These are phyloP conservation scores for Labeo rohita DNA, from an alignment of 2,113 vertebrate species.

Conservation along the genomic window DNA sequence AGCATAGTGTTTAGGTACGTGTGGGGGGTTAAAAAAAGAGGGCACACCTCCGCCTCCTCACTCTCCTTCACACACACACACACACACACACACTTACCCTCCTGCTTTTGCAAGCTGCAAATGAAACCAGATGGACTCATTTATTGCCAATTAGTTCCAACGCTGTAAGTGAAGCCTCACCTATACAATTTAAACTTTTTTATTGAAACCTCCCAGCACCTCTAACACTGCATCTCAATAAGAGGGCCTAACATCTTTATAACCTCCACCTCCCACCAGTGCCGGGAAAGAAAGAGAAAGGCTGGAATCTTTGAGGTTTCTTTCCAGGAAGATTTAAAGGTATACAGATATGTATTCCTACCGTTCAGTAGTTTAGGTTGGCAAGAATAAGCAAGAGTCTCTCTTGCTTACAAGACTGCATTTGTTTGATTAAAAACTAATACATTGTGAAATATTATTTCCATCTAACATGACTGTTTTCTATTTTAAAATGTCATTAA, in stretches of 20 bases:
- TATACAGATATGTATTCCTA: not conserved
- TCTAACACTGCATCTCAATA: constrained; percentile 57
- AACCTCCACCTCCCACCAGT: constrained; percentile 19
- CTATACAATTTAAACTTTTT: constrained; percentile 61
- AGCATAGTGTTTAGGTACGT: constrained; percentile 37
- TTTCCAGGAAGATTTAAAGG: not conserved
- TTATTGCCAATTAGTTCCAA: constrained; percentile 69
- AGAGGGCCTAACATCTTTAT: constrained; percentile 43
- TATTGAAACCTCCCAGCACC: constrained; percentile 62
- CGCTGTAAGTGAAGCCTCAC: constrained; percentile 64
- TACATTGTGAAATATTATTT: not conserved
- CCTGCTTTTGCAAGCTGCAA: constrained; percentile 57
- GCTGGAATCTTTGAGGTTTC: not conserved
- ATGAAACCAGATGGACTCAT: constrained; percentile 67
- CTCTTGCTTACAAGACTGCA: not conserved
- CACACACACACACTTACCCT: constrained; percentile 22
- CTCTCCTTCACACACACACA: constrained; percentile 35
- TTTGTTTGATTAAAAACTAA: not conserved
- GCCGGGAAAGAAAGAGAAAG: constrained; percentile 12
- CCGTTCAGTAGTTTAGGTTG: not conserved
- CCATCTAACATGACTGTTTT: not conserved
- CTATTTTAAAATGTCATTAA: not conserved
- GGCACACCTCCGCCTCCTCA: constrained; percentile 31
- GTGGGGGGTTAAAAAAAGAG: constrained; percentile 36
- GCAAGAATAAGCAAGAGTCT: no score